These are phyloP conservation scores for Heterodera carotae DNA, from an alignment of 1,140 invertebrate genomes.

Conservation along the genomic window DNA sequence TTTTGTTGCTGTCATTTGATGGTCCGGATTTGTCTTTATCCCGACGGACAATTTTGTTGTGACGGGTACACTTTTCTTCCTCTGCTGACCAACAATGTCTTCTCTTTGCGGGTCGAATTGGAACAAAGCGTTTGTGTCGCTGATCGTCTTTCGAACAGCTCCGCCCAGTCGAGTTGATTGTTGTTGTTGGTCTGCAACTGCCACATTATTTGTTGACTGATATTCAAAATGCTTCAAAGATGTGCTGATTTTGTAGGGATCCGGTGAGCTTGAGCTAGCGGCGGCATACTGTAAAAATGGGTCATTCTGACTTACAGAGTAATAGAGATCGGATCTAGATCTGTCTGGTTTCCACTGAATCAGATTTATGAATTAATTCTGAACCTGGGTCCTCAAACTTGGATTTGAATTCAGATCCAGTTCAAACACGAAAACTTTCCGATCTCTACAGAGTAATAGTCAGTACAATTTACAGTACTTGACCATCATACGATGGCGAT, in stretches of 20 bases:
- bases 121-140: slow-evolving; percentile 12
- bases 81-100: neutral
- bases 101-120: neutral
- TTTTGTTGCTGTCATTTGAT: slow-evolving; percentile 7
- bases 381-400: no score
- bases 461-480: neutral
- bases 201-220: neutral
- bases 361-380: no score
- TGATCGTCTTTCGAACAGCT: neutral
- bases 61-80: neutral
- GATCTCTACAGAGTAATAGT: no score
- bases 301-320: neutral
- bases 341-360: no score
- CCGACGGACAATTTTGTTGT: neutral
- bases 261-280: slow-evolving; percentile 1
- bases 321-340: no score
- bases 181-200: neutral
- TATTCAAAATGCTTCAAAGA: neutral
- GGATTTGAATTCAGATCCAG: no score
- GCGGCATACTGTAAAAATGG: neutral
- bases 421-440: neutral
- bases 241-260: neutral
- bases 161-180: neutral
- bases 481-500: neutral
- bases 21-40: neutral